Base-by-base conservation (phyloP, 2,113 vertebrate genomes). In the Sorex fumeus region DNA sequence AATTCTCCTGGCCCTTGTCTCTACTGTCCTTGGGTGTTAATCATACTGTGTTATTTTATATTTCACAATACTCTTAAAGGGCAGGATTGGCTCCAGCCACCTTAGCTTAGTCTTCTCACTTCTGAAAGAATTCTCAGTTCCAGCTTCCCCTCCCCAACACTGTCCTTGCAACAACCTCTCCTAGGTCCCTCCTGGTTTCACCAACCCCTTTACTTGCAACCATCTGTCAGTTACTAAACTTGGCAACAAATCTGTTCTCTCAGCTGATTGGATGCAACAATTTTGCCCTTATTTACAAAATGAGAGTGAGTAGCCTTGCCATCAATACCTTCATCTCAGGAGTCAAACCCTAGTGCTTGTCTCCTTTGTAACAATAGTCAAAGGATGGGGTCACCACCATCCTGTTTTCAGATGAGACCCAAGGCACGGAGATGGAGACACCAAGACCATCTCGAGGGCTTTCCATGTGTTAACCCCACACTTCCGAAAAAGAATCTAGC, bases 181-280 rank as follows among this genome's bases (percentile, higher is more conserved):
- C 45, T 21, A 70, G 70, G 32, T 45, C 67, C 71, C 69, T 80
- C 79, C 72, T 47, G 76, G 67, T 76, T 95, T 69, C n/a, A 72
- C 62, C 89, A 87, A 27, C 34, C 40, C 86, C 84, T 96, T 93
- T 89, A 40, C 84, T 84, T 45, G 64, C 36, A 94, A 62, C 96
- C 96, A 96, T 95, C 96, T 96, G 95, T 85, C 88, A 86, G 83
- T 90, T 95, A 87, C 93, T 91, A 91, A 96, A 92, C 84, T 93
- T 96, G 95, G 95, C 95, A 91, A 87, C 77, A 77, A 79, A 75
- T 40, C 79, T 87, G 43, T 70, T 95, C 76, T 40, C 86, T 78
- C 45, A 93, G 94, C 83, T 91, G 80, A 93, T 84, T 36, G 13
- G 77, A 70, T 66, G 25, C 57, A 94, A 77, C 60, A 62, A 47